Base-by-base conservation (phyloP, 2,797 vertebrate species). In the Dipus sagitta region DNA sequence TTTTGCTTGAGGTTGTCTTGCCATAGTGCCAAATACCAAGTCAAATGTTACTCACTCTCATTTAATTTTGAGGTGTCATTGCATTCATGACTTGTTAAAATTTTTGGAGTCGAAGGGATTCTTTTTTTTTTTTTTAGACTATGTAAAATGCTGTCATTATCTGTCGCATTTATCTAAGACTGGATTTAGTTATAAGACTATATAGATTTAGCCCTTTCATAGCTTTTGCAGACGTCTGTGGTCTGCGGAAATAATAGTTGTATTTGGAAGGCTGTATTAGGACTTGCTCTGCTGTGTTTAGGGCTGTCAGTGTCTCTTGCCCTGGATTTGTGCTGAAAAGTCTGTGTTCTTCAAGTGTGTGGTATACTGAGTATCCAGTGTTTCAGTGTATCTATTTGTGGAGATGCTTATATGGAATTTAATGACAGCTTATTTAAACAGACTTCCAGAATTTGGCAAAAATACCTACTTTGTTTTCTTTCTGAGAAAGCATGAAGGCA, bases 1-100 rank as follows among this genome's bases (percentile, higher is more conserved):
- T 96, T 96, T 95, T 96, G 88, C 85, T 85, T 95, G 88, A 94
- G 90, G 62, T 92, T 96, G 74, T 92, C 78, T 92, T 95, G 84
- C 94, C 86, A 60, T 62, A 24, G 78, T 94, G 83, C 79, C 88
- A 91, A 38, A 89, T 89, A 62, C 65, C 74, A 90, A 93, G 84
- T 90, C 90, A 88, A 72, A 83, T 86, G 87, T 88, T 85, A 90
- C 20, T 93, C 68, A 28, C 75, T 84, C 67, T 91, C 87, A 90
- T 94, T 94, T 70, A 92, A 6, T 88, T 96, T 95, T 78, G 68
- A 87, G 52, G 86, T 95, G 60, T 23, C n/a, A 13, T 96, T 91
- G 71, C 79, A 28, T 82, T 91, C 28, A 28, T 68, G 83, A 70
- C 34, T 89, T 92, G 83, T 80, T 92, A 65, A 91, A 58, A 85